A percentile compares a stretch with the other conserved stretches of the same genome.
phyloP scores from a whole-genome alignment of 2,113 vertebrate genomes.

The Brachirus orientalis region DNA sequence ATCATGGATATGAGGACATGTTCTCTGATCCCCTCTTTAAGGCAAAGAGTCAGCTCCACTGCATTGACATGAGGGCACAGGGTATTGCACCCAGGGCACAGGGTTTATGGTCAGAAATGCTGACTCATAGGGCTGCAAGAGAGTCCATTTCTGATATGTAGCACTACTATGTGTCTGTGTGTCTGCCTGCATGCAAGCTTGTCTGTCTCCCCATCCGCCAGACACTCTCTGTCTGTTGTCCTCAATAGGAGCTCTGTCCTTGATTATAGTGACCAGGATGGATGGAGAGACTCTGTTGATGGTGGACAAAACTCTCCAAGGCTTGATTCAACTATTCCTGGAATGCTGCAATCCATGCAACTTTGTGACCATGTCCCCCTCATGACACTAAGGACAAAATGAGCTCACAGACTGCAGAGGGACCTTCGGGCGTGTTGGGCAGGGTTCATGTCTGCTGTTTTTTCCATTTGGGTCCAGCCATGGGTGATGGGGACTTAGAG shows the following conservation, averaged over 20 bases:
- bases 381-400: constrained; percentile 54
- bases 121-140: constrained; percentile 70
- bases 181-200: constrained; percentile 47
- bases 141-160: constrained; percentile 65
- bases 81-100: constrained; percentile 62
- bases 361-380: constrained; percentile 55
- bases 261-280: constrained; percentile 23
- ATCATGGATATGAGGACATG: constrained; percentile 4
- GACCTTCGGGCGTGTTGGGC: constrained; percentile 23
- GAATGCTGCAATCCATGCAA: constrained; percentile 55
- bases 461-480: constrained; percentile 43
- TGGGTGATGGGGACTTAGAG: constrained; percentile 18
- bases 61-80: constrained; percentile 69
- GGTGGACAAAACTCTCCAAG: constrained; percentile 30
- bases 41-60: constrained; percentile 51
- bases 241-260: constrained; percentile 69
- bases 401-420: constrained; percentile 42
- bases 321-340: constrained; percentile 65
- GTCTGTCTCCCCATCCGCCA: constrained; percentile 39
- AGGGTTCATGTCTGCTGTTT: constrained; percentile 13
- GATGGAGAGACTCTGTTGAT: constrained; percentile 39
- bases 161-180: constrained; percentile 33
- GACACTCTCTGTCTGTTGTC: constrained; percentile 33
- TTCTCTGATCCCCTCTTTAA: constrained; percentile 9
- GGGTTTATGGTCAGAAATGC: constrained; percentile 74